Percentiles rank a stretch among this genome's conserved stretches.
phyloP scores from a whole-genome alignment of 2,113 vertebrate species.

The Actenoides hombroni region DNA sequence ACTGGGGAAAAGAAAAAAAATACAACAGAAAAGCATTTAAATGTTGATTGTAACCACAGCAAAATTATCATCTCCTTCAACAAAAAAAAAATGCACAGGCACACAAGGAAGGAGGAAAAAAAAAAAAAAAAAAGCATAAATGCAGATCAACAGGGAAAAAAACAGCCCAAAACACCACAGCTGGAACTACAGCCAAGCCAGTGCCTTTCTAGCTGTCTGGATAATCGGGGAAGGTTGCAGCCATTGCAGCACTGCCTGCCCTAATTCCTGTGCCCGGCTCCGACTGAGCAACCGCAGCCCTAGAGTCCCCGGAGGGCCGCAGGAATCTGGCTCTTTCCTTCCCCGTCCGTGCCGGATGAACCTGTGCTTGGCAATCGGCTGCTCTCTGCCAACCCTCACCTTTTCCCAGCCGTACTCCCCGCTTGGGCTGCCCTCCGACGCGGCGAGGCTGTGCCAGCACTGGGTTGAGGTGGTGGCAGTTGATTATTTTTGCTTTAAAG shows the following conservation, averaged over 20 bases:
- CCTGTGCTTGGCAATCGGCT: background rate
- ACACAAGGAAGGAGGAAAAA: background rate
- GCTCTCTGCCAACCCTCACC: background rate
- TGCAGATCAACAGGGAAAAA: background rate
- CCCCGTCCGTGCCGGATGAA: background rate
- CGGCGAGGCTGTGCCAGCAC: rapidly evolving
- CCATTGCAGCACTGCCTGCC: constrained; percentile 21
- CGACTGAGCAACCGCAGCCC: constrained; percentile 28
- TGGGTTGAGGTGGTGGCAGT: background rate
- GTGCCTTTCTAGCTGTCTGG: constrained; percentile 21
- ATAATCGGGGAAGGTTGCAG: background rate
- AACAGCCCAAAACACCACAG: background rate
- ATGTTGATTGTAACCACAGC: background rate
- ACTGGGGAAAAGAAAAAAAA: background rate
- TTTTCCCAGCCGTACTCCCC: background rate
- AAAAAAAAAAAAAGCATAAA: background rate
- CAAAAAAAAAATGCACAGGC: background rate
- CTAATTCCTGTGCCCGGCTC: constrained; percentile 31
- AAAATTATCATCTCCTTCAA: background rate
- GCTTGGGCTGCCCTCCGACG: background rate
- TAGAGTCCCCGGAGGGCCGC: constrained; percentile 23
- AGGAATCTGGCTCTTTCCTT: background rate
- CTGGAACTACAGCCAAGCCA: background rate
- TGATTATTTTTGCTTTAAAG: background rate
- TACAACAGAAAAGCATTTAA: background rate